Conservation (phyloP, 2,113 vertebrate genomes). For the Salvelinus namaycush region DNA sequence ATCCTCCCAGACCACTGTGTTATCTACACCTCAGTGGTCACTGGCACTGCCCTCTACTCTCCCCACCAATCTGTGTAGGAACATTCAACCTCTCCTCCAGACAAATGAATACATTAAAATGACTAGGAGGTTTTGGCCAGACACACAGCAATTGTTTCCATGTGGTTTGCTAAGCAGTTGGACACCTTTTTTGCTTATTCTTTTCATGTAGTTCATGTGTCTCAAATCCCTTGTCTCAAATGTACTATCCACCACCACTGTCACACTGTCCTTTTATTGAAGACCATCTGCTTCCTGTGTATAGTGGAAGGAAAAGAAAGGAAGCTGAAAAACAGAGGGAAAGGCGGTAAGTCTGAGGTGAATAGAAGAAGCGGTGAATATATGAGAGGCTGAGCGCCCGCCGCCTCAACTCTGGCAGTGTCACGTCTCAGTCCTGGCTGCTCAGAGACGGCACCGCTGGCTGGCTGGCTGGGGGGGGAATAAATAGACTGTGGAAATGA, state of each 20-base stretch:
- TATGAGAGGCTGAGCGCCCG: conserved; percentile 41
- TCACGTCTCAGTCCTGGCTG: conserved; percentile 53
- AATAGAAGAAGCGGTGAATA: conserved; percentile 47
- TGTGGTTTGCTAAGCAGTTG: not conserved
- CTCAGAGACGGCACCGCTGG: conserved; percentile 41
- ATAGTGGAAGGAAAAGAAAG: not conserved
- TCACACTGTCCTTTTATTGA: not conserved
- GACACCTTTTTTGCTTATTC: not conserved
- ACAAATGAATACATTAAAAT: not conserved
- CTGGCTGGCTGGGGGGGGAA: conserved; percentile 21
- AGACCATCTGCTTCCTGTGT: not conserved
- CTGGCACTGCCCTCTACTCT: conserved; percentile 14
- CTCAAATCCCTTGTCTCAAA: not conserved
- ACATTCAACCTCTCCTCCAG: not conserved
- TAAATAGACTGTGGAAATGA: conserved; percentile 41
- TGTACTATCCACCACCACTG: not conserved
- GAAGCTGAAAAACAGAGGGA: not conserved
- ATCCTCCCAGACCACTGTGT: conserved; percentile 28
- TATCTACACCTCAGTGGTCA: conserved; percentile 46
- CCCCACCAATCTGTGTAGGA: not conserved
- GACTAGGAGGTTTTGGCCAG: not conserved
- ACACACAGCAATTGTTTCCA: not conserved
- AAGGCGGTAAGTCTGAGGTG: conserved; percentile 57
- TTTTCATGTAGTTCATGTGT: not conserved
- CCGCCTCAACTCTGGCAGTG: conserved; percentile 44